phyloP scores from a whole-genome alignment of 2,888 invertebrate species.

The Helleia helle region DNA sequence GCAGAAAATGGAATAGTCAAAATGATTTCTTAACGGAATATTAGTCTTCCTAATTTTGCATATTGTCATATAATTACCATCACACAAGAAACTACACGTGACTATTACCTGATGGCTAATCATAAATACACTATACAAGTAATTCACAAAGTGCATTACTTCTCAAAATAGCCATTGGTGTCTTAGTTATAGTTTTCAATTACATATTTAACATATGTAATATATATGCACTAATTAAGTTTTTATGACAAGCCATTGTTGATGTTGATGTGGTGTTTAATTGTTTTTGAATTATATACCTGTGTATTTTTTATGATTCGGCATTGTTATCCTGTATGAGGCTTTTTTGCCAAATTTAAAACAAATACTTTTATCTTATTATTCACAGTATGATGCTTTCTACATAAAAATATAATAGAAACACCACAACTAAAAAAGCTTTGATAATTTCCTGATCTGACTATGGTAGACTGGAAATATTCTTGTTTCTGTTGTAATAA shows the following conservation, averaged over 20 bases:
- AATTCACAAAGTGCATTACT: conserved; percentile 41
- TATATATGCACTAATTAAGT: conserved; percentile 48
- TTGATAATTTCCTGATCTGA: no score
- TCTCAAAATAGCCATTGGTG: conserved; percentile 29
- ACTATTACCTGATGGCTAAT: conserved; percentile 12
- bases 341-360: conserved; percentile 28
- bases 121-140: conserved; percentile 7
- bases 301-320: conserved; percentile 24
- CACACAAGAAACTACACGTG: conserved; percentile 13
- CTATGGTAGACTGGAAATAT: no score
- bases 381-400: no score
- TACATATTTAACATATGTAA: conserved; percentile 41
- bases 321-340: conserved; percentile 26
- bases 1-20: conserved; percentile 13
- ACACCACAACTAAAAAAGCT: no score
- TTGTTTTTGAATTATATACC: conserved; percentile 22
- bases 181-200: conserved; percentile 51
- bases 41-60: neutral
- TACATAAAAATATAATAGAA: no score
- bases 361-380: no score
- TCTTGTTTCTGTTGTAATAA: no score
- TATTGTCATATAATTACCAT: neutral
- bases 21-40: neutral
- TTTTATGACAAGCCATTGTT: conserved; percentile 46
- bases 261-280: conserved; percentile 27